Evolutionary conservation across 2,797 vertebrate genomes (phyloP), one percentile per base, ranked within the genome.

Genomic region (Mallotus villosus): DNA sequence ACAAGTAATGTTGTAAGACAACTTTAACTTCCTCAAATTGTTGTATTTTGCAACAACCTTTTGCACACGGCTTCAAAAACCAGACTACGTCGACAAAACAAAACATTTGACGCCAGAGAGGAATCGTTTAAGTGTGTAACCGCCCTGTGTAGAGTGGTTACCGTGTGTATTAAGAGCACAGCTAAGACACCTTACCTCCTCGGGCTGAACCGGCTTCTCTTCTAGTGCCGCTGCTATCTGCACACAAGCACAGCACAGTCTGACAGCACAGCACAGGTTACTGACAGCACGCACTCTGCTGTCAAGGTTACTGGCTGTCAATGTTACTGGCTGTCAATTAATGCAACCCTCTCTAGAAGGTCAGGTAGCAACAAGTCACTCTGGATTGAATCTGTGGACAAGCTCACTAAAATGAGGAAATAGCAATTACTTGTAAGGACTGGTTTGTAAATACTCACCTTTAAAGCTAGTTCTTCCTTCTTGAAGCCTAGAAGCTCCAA

Each of bases 401-500:
- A 27, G 22, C 12, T 12, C 21, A 60, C 58, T 60, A 11, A 21
- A 60, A 60, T 25, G 9, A 25, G 22, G 24, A 60, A 11, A 25
- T 24, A 27, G 46, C 4, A 5, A 49, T 49, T 3, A 27, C 19
- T 46, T 70, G 21, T 29, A 21, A 72, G 25, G 12, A 58, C 4
- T 5, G 2, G 25, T 65, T 41, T 3, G 34, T 0, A 8, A 1
- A 69, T 1, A 29, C 68, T 91, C 89, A 99, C 97, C 95, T 99
- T 98, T 67, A 92, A 86, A 62, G 90, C 93, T 0, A 99, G 88
- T 37, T 97, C 95, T 84, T 97, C 96, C 72, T 95, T 98, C 77
- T 87, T 94, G 88, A 96, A 99, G 3, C 98, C 98, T 55, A 99
- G 85, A 79, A 99, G 96, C 46, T 98, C 95, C 63, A 99, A 92